phyloP scores from a whole-genome alignment of 2,888 invertebrate species.

The Pachycephus smyrnensis region DNA sequence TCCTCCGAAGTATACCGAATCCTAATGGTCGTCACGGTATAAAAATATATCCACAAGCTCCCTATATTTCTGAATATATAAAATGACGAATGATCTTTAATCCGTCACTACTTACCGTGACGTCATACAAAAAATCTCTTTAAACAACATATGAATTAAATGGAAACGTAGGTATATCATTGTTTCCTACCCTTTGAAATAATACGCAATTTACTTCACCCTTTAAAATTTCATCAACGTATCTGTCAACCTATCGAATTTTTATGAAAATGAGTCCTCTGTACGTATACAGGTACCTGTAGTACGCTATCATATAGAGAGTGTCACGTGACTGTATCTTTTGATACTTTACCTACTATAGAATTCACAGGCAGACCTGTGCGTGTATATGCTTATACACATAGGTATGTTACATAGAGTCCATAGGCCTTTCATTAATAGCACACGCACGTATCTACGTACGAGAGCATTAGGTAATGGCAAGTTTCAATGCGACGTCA shows the following conservation, averaged over 20 bases:
- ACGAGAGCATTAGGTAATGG: constrained; percentile 42
- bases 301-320: neutral
- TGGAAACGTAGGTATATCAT: neutral
- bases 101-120: neutral
- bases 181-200: neutral
- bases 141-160: neutral
- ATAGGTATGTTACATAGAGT: neutral
- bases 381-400: neutral
- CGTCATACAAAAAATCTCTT: too few species aligned
- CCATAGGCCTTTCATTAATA: neutral
- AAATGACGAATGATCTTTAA: neutral
- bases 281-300: too few species aligned
- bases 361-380: neutral
- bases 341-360: neutral
- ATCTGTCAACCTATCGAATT: neutral
- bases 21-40: neutral
- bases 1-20: neutral
- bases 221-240: neutral
- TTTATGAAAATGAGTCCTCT: too few species aligned
- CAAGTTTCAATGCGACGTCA: constrained; percentile 29
- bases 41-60: too few species aligned
- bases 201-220: neutral
- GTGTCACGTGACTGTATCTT: neutral
- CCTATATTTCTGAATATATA: too few species aligned
- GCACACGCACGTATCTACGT: constrained; percentile 26